phyloP scores from a whole-genome alignment of 30 jellyfish, hydroid and myxozoan species.

The Nemopilema nomurai region DNA sequence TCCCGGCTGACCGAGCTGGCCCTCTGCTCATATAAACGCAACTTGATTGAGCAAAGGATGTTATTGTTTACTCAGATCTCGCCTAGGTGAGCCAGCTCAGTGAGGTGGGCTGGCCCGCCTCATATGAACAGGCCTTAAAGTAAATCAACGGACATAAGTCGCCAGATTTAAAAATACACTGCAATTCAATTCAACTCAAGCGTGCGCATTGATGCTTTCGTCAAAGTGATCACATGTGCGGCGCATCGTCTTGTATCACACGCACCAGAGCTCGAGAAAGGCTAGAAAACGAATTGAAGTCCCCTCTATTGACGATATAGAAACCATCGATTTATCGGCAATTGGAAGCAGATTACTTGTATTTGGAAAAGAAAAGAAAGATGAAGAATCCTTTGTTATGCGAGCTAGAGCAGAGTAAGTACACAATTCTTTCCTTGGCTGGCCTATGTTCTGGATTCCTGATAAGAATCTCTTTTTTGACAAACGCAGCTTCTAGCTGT shows the following conservation, averaged over 20 bases:
- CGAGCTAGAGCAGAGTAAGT: constrained; percentile 17
- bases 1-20: constrained; percentile 47
- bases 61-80: constrained; percentile 9
- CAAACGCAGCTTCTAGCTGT: not conserved
- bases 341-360: not conserved
- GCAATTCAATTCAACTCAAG: constrained; percentile 28
- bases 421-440: not conserved
- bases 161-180: constrained; percentile 5
- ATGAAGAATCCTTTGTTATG: constrained; percentile 5
- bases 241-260: not conserved
- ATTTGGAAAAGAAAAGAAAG: constrained; percentile 4
- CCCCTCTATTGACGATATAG: not conserved
- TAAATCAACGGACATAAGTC: constrained; percentile 35
- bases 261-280: not conserved
- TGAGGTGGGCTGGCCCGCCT: constrained; percentile 34
- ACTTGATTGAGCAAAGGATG: constrained; percentile 7
- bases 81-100: constrained; percentile 36
- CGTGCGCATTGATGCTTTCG: constrained; percentile 20
- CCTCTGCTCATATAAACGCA: constrained; percentile 30
- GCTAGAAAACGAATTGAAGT: not conserved
- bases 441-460: not conserved
- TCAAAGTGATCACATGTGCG: constrained; percentile 38
- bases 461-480: not conserved
- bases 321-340: not conserved
- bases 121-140: constrained; percentile 38